These are phyloP conservation scores for Lophura nycthemera DNA, from an alignment of 2,113 vertebrate species.

Conservation along the genomic window DNA sequence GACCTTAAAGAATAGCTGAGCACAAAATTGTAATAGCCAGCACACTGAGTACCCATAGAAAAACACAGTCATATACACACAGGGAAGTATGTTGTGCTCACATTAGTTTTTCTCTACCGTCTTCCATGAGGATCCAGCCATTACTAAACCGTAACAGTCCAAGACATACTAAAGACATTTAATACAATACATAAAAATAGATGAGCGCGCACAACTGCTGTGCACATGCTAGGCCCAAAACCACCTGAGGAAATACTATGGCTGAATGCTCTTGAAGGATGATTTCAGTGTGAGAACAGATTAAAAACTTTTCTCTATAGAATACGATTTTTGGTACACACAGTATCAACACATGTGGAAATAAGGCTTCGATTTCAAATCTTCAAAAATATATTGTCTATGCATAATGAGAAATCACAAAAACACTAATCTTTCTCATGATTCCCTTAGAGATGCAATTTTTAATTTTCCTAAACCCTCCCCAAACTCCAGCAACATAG, in stretches of 20 bases:
- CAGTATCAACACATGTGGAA: fast-evolving
- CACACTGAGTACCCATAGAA: neutral
- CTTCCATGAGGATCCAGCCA: neutral
- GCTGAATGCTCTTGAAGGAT: neutral
- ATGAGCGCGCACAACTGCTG: neutral
- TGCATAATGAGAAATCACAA: neutral
- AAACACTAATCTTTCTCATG: neutral
- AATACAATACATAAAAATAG: neutral
- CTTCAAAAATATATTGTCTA: neutral
- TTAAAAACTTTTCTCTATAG: neutral
- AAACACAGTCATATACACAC: neutral
- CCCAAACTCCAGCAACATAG: neutral
- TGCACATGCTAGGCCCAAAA: neutral
- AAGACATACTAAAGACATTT: neutral
- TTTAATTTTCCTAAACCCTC: neutral
- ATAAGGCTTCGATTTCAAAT: neutral
- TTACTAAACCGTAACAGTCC: neutral
- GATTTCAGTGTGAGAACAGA: constrained; percentile 11
- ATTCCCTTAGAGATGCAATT: neutral
- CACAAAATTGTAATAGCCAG: constrained; percentile 3
- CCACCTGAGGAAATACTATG: neutral
- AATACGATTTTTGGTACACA: neutral
- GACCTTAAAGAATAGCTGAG: neutral
- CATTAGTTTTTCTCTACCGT: neutral
- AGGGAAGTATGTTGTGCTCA: neutral